phyloP scores from a whole-genome alignment of 2,113 vertebrate species.

The Burhinus oedicnemus region DNA sequence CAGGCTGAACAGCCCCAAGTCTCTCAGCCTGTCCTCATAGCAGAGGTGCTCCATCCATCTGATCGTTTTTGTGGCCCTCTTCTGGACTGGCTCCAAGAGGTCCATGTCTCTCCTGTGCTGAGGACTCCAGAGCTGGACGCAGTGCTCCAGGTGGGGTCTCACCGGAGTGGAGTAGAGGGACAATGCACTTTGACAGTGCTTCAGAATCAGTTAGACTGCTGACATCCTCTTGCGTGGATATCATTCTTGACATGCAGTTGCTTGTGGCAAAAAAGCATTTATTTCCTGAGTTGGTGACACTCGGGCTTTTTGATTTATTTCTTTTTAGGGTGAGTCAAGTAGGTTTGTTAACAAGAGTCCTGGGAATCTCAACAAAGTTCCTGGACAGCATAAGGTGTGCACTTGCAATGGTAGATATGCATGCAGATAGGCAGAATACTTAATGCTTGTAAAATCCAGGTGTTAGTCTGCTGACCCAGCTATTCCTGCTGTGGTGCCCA shows the following conservation, averaged over 20 bases:
- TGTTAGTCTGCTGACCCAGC: not conserved
- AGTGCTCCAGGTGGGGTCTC: no score
- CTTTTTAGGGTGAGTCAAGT: not conserved
- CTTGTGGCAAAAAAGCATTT: not conserved
- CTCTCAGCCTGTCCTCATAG: not conserved
- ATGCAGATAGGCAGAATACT: not conserved
- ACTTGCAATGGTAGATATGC: not conserved
- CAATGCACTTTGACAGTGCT: not conserved
- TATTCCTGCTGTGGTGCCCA: rapidly evolving
- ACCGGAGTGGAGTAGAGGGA: no score
- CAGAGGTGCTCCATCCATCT: not conserved
- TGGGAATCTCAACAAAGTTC: not conserved
- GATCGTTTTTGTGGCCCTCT: not conserved
- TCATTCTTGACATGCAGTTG: no score
- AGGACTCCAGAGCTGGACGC: not conserved
- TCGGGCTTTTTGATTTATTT: not conserved
- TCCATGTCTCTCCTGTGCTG: not conserved
- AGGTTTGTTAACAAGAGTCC: not conserved
- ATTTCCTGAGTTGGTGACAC: not conserved
- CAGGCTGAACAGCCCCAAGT: not conserved
- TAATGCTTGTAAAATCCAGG: not conserved
- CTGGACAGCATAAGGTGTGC: not conserved
- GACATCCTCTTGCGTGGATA: rapidly evolving
- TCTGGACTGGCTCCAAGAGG: not conserved
- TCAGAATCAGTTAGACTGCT: not conserved